These are phyloP conservation scores for Morpho achilles DNA, from an alignment of 2,888 invertebrate genomes.

Conservation along the genomic window DNA sequence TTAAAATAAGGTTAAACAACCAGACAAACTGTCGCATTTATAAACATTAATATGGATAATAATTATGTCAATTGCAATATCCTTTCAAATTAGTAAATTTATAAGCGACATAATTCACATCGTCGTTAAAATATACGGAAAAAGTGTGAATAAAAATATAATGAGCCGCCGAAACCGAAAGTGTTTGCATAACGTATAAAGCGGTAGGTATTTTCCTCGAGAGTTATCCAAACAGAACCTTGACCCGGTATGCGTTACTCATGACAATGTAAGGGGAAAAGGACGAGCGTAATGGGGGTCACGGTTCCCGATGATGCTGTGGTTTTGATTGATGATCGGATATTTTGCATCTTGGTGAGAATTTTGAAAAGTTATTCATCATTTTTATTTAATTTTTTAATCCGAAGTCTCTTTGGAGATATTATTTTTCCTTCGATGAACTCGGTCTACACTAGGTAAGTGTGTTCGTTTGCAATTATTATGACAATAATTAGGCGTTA, in stretches of 20 bases:
- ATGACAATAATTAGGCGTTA: no score
- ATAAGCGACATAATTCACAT: not conserved
- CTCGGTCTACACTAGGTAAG: no score
- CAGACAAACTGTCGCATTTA: no score
- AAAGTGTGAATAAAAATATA: slow-evolving; percentile 10
- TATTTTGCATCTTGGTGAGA: not conserved
- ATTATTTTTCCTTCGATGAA: no score
- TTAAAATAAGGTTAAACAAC: no score
- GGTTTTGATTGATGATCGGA: slow-evolving; percentile 11
- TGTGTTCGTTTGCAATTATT: no score
- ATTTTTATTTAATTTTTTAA: no score
- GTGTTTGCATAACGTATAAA: slow-evolving; percentile 12
- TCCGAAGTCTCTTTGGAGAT: no score
- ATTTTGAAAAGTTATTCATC: not conserved
- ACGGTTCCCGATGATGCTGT: slow-evolving; percentile 16
- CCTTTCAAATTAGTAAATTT: not conserved
- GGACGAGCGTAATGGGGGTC: slow-evolving; percentile 32
- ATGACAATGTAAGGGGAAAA: slow-evolving; percentile 48
- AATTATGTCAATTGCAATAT: no score
- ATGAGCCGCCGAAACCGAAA: slow-evolving; percentile 29
- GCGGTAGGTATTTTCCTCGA: slow-evolving; percentile 38
- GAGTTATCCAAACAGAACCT: slow-evolving; percentile 57
- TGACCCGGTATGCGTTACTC: slow-evolving; percentile 51
- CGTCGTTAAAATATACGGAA: slow-evolving; percentile 4
- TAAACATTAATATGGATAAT: no score